phyloP scores from a whole-genome alignment of 2,888 invertebrate species.

The Perizoma flavofasciatum region DNA sequence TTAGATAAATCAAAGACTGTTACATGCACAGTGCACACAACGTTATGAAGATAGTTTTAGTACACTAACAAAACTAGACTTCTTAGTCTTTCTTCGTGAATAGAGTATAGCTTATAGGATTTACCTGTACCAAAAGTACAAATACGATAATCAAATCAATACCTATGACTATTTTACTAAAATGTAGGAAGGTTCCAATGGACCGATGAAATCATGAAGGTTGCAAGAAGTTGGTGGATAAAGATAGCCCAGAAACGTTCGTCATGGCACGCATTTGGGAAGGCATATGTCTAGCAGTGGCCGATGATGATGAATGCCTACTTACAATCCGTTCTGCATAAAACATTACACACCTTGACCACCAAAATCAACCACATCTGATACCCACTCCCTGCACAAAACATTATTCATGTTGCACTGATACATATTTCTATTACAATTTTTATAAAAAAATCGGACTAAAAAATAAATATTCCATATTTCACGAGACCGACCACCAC shows the following conservation, averaged over 20 bases:
- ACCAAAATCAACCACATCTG: slow-evolving; percentile 23
- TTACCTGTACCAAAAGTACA: too few species aligned
- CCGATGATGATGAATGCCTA: too few species aligned
- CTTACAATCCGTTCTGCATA: too few species aligned
- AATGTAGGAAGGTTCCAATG: too few species aligned
- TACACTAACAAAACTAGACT: background rate
- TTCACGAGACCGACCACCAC: slow-evolving; percentile 46
- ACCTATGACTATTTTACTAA: too few species aligned
- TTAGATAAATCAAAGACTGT: slow-evolving; percentile 14
- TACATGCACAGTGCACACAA: slow-evolving; percentile 4
- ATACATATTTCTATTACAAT: background rate
- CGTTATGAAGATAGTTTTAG: background rate
- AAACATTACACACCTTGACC: slow-evolving; percentile 27
- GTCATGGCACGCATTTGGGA: too few species aligned
- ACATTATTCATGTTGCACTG: slow-evolving; percentile 31
- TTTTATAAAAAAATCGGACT: slow-evolving; percentile 13
- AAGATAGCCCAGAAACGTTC: too few species aligned
- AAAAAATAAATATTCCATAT: slow-evolving; percentile 6
- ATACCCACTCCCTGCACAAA: slow-evolving; percentile 33
- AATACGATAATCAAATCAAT: too few species aligned
- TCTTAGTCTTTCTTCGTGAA: background rate
- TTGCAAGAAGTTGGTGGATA: too few species aligned
- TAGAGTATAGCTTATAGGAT: too few species aligned
- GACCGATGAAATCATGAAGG: too few species aligned
- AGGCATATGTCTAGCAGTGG: too few species aligned